Evolutionary conservation across 92 coral and sea anemone genomes (phyloP).

Genomic region (Anthopleura xanthogrammica): DNA sequence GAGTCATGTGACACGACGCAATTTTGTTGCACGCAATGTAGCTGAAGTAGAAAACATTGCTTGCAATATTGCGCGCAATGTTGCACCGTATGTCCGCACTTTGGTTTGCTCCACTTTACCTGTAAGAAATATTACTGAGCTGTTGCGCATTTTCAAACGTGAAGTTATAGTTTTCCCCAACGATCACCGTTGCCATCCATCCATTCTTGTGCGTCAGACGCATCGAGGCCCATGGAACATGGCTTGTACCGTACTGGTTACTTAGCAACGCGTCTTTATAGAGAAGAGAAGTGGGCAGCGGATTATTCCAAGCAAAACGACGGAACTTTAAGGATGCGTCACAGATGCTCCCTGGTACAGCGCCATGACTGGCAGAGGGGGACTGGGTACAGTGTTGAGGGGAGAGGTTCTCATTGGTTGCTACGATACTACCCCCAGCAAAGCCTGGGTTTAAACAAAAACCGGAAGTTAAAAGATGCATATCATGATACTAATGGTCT

Average conservation of each 20-base stretch:
- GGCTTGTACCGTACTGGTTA: conserved; percentile 67
- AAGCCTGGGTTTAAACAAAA: background rate
- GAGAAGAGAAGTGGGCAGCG: conserved; percentile 56
- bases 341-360: conserved; percentile 67
- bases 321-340: conserved; percentile 68
- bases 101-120: conserved; percentile 19
- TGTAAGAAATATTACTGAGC: conserved; percentile 83
- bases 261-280: conserved; percentile 66
- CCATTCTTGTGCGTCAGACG: conserved; percentile 74
- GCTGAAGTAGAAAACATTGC: no score
- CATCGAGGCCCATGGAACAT: conserved; percentile 70
- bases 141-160: conserved; percentile 69
- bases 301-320: conserved; percentile 80
- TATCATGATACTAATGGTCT: background rate
- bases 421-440: conserved; percentile 80
- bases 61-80: no score
- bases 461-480: background rate
- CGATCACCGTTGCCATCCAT: conserved; percentile 77
- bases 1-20: no score
- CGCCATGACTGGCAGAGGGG: conserved; percentile 54
- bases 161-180: conserved; percentile 69
- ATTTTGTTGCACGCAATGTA: no score
- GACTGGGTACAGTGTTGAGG: conserved; percentile 72
- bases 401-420: conserved; percentile 83
- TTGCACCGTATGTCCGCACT: no score